Evolutionary conservation across 2,888 invertebrate species (phyloP).

Genomic region (Lepeophtheirus nordmannii): DNA sequence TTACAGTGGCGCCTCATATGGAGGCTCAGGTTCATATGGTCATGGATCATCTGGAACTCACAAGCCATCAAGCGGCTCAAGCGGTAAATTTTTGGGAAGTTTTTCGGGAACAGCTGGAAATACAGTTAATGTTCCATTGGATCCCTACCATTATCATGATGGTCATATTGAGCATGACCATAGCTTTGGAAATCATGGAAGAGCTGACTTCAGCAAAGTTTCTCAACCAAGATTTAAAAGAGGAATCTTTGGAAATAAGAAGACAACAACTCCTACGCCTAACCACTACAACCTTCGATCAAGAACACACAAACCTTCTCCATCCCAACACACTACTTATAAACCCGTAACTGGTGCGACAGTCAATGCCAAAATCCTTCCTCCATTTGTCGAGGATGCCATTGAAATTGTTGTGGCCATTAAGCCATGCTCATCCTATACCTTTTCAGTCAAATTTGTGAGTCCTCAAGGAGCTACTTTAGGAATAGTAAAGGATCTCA

Average conservation of each 20-base stretch:
- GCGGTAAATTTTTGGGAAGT: neutral
- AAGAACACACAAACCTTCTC: neutral
- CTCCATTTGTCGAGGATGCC: slow-evolving; percentile 8
- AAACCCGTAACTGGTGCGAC: neutral
- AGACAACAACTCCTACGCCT: neutral
- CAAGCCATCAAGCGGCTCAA: neutral
- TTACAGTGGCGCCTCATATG: neutral
- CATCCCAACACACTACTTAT: neutral
- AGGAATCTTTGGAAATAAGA: neutral
- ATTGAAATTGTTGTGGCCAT: slow-evolving; percentile 11
- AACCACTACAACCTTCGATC: neutral
- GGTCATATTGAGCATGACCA: neutral
- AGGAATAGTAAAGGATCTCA: slow-evolving; percentile 8
- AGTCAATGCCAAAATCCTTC: neutral
- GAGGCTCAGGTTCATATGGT: no score
- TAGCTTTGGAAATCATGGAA: neutral
- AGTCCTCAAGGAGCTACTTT: neutral
- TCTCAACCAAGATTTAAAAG: neutral
- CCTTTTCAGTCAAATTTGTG: slow-evolving; percentile 9
- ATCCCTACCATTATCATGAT: neutral
- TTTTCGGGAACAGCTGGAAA: neutral
- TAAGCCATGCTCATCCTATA: slow-evolving; percentile 12
- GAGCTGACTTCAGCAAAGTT: neutral
- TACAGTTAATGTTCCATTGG: neutral
- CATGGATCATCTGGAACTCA: neutral